Conservation (phyloP, 2,888 invertebrate genomes). For the Deilephila elpenor region DNA sequence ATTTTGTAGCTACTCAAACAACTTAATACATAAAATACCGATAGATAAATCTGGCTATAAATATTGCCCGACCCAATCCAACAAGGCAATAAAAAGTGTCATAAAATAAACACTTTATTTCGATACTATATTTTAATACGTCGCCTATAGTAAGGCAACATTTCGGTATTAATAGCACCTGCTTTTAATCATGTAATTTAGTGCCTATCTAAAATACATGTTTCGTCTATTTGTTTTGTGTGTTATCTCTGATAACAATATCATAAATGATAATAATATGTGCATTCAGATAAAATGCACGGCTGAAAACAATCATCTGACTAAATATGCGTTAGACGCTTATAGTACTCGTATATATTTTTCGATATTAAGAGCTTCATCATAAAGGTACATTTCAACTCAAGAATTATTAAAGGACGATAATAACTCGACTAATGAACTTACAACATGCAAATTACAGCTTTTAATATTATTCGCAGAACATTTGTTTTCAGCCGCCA, state of each 20-base stretch:
- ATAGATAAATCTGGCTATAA: slow-evolving; percentile 20
- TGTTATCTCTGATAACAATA: slow-evolving; percentile 28
- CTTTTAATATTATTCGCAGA: too few relatives aligned
- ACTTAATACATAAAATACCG: slow-evolving; percentile 9
- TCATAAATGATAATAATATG: slow-evolving; percentile 25
- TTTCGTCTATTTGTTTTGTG: slow-evolving; percentile 27
- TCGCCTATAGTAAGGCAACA: neutral
- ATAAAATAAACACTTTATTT: slow-evolving; percentile 18
- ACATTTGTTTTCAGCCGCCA: too few relatives aligned
- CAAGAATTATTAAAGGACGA: too few relatives aligned
- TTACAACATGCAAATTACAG: too few relatives aligned
- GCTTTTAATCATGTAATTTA: neutral
- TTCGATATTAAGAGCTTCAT: too few relatives aligned
- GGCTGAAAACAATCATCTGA: neutral
- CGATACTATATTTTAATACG: neutral
- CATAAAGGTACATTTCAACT: too few relatives aligned
- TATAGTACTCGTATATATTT: neutral
- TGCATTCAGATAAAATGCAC: slow-evolving; percentile 5
- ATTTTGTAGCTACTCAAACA: slow-evolving; percentile 11
- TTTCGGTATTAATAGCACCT: neutral
- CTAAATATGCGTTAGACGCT: neutral
- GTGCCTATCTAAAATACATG: slow-evolving; percentile 1
- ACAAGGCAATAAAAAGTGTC: slow-evolving; percentile 25
- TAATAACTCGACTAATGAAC: too few relatives aligned
- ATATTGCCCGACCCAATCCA: slow-evolving; percentile 11